phyloP scores from a whole-genome alignment of 2,113 vertebrate genomes.

The Ptilorrhoa leucosticta region DNA sequence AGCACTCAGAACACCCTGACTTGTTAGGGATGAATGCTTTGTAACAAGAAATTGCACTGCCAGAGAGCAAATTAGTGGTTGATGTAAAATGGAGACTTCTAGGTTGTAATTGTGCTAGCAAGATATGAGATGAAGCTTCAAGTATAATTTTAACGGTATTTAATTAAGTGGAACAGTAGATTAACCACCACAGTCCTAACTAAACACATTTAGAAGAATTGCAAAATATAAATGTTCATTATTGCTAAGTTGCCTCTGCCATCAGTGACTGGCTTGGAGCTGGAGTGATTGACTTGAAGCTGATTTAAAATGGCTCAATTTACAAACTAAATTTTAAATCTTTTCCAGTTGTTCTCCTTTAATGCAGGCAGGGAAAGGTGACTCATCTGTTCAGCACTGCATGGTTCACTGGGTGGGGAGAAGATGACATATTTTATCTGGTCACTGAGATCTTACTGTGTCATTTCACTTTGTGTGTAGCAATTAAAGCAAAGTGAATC shows the following conservation, averaged over 20 bases:
- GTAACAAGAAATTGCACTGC: neutral
- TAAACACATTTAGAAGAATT: neutral
- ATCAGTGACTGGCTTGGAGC: neutral
- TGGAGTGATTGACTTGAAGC: neutral
- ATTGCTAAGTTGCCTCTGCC: neutral
- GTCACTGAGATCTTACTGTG: neutral
- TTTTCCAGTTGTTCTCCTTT: neutral
- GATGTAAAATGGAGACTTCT: neutral
- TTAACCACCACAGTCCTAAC: neutral
- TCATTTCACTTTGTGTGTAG: neutral
- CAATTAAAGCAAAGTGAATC: conserved; percentile 32
- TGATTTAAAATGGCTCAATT: neutral
- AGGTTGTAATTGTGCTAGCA: neutral
- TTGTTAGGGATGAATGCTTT: neutral
- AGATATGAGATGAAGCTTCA: neutral
- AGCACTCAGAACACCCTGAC: neutral
- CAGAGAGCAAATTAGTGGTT: neutral
- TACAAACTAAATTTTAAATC: neutral
- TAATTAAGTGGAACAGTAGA: conserved; percentile 1
- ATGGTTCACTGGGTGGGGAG: neutral
- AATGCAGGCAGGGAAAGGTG: neutral
- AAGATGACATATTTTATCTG: neutral
- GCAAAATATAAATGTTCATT: neutral
- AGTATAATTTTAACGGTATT: neutral
- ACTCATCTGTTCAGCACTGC: neutral